Conservation (phyloP, 1,140 invertebrate genomes). For the Orchesella cincta region DNA sequence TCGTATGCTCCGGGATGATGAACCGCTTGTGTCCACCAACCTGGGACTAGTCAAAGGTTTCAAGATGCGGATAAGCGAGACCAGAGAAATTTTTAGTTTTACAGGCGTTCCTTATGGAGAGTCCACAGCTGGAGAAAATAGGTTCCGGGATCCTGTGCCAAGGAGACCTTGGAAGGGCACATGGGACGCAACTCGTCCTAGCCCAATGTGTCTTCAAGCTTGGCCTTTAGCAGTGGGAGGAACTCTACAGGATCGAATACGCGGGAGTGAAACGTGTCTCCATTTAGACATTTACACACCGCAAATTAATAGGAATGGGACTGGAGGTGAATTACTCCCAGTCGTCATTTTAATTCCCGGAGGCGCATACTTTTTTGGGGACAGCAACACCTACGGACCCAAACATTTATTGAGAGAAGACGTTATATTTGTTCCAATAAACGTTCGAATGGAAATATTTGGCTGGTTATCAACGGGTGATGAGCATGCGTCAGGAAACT, state of each 20-base stretch:
- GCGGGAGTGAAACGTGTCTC: slow-evolving; percentile 29
- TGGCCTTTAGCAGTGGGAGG: slow-evolving; percentile 22
- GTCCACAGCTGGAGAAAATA: no score
- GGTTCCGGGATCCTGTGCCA: slow-evolving; percentile 19
- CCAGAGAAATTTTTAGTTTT: slow-evolving; percentile 42
- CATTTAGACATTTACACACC: slow-evolving; percentile 35
- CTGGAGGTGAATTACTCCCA: background rate
- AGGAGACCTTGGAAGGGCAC: slow-evolving; percentile 29
- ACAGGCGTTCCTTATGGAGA: slow-evolving; percentile 45
- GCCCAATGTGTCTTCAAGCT: slow-evolving; percentile 30
- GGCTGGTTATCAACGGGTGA: background rate
- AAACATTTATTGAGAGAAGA: background rate
- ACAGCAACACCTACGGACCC: background rate
- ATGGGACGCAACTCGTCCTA: background rate
- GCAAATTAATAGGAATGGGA: slow-evolving; percentile 2
- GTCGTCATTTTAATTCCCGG: background rate
- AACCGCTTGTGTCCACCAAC: background rate
- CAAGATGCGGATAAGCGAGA: slow-evolving; percentile 10
- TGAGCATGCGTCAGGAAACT: slow-evolving; percentile 15
- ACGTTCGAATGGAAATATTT: background rate
- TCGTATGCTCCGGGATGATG: background rate
- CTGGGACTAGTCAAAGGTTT: slow-evolving; percentile 32
- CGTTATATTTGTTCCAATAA: slow-evolving; percentile 7
- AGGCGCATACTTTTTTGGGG: background rate
- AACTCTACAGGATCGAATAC: no score